Evolutionary conservation across 2,888 invertebrate species (phyloP).

Genomic region (Branchellion lobata): DNA sequence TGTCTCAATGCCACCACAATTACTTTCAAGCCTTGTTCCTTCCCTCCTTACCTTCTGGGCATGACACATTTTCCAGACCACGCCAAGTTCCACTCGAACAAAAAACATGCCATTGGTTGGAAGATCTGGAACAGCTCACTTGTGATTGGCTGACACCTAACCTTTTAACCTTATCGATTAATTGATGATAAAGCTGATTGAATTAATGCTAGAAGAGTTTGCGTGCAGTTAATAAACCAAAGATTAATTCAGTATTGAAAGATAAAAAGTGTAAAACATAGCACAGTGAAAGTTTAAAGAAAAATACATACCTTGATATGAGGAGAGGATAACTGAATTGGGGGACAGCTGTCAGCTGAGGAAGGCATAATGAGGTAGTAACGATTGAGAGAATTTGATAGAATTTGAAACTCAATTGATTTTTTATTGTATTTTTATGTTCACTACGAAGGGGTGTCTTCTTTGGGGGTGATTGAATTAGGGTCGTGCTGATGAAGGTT

Average conservation of each 20-base stretch:
- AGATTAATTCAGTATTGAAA: neutral
- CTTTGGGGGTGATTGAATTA: too few relatives aligned
- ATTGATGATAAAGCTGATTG: neutral
- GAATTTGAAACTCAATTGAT: too few relatives aligned
- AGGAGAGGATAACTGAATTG: neutral
- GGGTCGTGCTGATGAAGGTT: too few relatives aligned
- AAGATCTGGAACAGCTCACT: neutral
- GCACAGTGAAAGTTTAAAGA: neutral
- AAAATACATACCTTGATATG: constrained; percentile 7
- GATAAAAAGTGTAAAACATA: neutral
- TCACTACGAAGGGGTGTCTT: too few relatives aligned
- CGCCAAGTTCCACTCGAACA: constrained; percentile 6
- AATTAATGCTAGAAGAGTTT: neutral
- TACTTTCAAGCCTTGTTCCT: too few relatives aligned
- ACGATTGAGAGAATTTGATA: too few relatives aligned
- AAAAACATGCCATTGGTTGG: constrained; percentile 19
- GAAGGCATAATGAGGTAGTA: neutral
- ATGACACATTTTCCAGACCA: neutral
- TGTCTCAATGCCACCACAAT: too few relatives aligned
- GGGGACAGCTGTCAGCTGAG: constrained; percentile 4
- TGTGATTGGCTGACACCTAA: neutral
- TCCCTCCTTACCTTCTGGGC: neutral
- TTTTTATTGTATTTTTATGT: too few relatives aligned
- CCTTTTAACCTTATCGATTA: neutral
- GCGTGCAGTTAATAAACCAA: neutral